Percentiles rank a stretch among this genome's conserved stretches.
These are phyloP conservation scores for Sepioteuthis lessoniana DNA, from an alignment of 2,888 invertebrate genomes.

Conservation along the genomic window DNA sequence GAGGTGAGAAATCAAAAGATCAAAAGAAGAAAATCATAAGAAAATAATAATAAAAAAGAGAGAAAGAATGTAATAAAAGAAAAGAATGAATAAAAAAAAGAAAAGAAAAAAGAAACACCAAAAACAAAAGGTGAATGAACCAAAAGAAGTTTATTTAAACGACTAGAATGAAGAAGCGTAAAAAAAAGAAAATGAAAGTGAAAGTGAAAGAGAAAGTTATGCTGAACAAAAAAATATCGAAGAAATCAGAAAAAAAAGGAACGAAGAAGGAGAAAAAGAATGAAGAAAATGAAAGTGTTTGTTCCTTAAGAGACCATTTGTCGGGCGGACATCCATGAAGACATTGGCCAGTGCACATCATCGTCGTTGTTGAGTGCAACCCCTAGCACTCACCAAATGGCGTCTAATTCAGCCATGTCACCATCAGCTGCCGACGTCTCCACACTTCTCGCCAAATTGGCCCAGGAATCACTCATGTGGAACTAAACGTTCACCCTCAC, in stretches of 20 bases:
- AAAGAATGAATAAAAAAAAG: background rate
- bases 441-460: background rate
- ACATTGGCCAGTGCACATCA: background rate
- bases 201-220: background rate
- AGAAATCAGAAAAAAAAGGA: background rate
- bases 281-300: background rate
- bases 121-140: background rate
- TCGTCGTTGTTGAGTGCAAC: constrained; percentile 33
- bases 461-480: background rate
- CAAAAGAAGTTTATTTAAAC: background rate
- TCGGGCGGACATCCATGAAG: background rate
- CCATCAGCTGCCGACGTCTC: constrained; percentile 20
- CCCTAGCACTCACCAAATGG: background rate
- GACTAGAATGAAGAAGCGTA: background rate
- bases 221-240: background rate
- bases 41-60: background rate
- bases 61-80: background rate
- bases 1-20: too few species aligned
- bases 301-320: background rate
- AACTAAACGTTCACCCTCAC: constrained; percentile 33
- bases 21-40: background rate
- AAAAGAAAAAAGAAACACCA: background rate
- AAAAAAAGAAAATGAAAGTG: too few species aligned
- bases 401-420: constrained; percentile 8
- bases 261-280: background rate